Conservation (phyloP, 2,888 invertebrate species). For the Tachina fera region DNA sequence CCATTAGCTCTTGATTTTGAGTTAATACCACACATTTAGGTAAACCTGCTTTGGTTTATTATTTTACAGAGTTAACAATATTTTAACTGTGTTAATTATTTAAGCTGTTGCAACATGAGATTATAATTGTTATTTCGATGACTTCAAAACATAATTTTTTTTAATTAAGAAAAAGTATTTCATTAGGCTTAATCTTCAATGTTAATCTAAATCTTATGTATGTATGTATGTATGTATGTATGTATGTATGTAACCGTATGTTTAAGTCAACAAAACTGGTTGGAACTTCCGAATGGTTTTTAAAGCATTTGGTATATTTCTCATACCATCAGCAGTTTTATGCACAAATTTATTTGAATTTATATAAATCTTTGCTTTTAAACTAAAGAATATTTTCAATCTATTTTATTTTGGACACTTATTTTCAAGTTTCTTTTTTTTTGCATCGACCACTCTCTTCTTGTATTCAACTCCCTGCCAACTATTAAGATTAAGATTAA, state of each 20-base stretch:
- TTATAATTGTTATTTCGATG: neutral
- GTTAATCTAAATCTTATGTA: neutral
- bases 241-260: neutral
- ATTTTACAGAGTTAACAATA: too few relatives aligned
- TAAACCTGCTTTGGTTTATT: too few relatives aligned
- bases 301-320: neutral
- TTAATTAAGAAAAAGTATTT: constrained; percentile 9
- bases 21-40: too few relatives aligned
- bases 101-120: too few relatives aligned
- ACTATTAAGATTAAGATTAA: constrained; percentile 61
- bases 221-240: neutral
- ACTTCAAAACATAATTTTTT: neutral
- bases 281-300: neutral
- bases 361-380: constrained; percentile 3
- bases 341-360: neutral
- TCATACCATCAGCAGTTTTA: neutral
- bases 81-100: too few relatives aligned
- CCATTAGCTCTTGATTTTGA: too few relatives aligned
- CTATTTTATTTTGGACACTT: constrained; percentile 12
- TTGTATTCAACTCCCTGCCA: neutral
- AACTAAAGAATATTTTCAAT: neutral
- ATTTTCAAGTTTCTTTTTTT: neutral
- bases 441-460: neutral
- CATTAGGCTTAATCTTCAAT: neutral
- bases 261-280: too few relatives aligned